Evolutionary conservation across 1,140 invertebrate genomes (phyloP), one percentile per base, ranked within the genome.

Genomic region (Archivesica marissinica): DNA sequence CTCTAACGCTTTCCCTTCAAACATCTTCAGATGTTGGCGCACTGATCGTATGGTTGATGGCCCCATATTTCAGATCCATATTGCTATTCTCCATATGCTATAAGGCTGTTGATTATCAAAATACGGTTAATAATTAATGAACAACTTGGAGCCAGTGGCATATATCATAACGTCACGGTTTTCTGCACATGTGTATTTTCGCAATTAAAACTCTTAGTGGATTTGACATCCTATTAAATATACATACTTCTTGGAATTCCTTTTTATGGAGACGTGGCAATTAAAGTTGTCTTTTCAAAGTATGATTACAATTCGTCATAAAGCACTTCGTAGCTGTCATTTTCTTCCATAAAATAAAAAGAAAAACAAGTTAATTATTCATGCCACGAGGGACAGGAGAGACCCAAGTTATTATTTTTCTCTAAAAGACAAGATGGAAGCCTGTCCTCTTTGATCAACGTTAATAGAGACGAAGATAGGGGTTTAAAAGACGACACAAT

Each of bases 401-500:
- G 30, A 77, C 56, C 59, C 59, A 61, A 59, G 17, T 33, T 77
- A 35, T 30, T 39, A 44, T 61, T 61, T 77, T 61, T 59, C 47
- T 15, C 79, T 56, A 72, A 39, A 70, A 72, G 64, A 81, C 64
- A 56, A 83, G 68, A 83, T 75, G 68, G 11, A 59, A 33, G 28
- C 13, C 3, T 44, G 44, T 38, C 56, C 54, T 74, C 68, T 74
- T 83, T 61, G 80, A 83, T 61, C 44, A 75, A n/a, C 30, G 41
- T 83, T 74, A 59, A 56, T 83, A 75, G 80, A 72, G 80, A 83
- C 80, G 56, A 59, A 61, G 68, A 61, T 74, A 33, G 13, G 39
- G 41, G 38, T 23, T 75, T 70, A 75, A 79, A 89, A 89, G 86
- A 89, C 82, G 87, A 88, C 86, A 87, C 88, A 89, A 89, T 89